These are phyloP conservation scores for Drosophila recens DNA, from an alignment of 2,888 invertebrate species.

Conservation along the genomic window DNA sequence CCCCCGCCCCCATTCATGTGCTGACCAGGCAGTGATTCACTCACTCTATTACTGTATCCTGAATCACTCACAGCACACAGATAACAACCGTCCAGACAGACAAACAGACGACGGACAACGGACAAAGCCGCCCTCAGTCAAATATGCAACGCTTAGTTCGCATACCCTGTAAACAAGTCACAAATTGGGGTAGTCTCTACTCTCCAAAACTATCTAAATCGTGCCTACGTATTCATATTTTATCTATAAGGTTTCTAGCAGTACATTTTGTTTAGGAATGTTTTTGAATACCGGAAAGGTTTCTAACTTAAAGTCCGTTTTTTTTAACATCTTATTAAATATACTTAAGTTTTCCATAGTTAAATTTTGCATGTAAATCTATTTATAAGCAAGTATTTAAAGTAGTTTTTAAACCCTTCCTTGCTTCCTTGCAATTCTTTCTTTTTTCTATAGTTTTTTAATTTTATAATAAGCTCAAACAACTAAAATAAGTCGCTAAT, in stretches of 20 bases:
- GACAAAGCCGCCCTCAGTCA: slow-evolving; percentile 22
- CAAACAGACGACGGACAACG: not conserved
- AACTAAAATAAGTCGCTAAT: no score
- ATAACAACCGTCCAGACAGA: slow-evolving; percentile 34
- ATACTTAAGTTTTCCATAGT: not conserved
- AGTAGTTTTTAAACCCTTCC: no score
- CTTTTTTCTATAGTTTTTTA: no score
- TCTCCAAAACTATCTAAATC: not conserved
- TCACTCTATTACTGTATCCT: slow-evolving; percentile 69
- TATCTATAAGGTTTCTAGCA: not conserved
- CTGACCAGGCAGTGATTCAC: slow-evolving; percentile 50
- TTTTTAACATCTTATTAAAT: not conserved
- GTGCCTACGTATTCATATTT: not conserved
- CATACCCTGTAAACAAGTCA: slow-evolving; percentile 38
- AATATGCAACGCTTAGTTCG: slow-evolving; percentile 32
- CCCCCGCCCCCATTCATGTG: not conserved
- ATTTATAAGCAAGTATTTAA: no score
- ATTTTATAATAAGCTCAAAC: no score
- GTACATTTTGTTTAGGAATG: not conserved
- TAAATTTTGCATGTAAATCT: no score
- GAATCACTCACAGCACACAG: slow-evolving; percentile 48
- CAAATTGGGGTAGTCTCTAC: not conserved
- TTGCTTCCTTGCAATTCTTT: no score
- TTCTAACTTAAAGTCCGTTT: not conserved
- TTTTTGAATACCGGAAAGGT: not conserved